A percentile compares a stretch with the other conserved stretches of the same genome.
These are phyloP conservation scores for Buteo buteo DNA, from an alignment of 2,113 vertebrate genomes.

Conservation along the genomic window DNA sequence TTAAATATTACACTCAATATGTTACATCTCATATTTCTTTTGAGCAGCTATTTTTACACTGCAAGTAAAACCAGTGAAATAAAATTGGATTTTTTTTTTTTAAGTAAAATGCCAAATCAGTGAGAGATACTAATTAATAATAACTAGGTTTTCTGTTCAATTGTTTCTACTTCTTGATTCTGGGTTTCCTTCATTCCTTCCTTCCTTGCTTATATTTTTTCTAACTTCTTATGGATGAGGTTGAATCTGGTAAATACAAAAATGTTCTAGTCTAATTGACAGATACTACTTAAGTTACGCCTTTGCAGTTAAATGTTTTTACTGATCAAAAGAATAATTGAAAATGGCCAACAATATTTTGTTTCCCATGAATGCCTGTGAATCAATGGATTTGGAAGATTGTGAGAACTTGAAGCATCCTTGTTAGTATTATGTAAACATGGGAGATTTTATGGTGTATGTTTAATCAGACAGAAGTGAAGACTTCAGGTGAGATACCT, in stretches of 20 bases:
- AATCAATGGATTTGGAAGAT: neutral
- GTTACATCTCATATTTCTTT: neutral
- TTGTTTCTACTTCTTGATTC: neutral
- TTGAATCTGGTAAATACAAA: neutral
- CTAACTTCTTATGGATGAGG: neutral
- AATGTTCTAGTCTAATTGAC: neutral
- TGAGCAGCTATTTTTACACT: neutral
- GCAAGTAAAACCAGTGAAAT: neutral
- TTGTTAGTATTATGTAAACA: neutral
- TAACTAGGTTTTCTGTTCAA: neutral
- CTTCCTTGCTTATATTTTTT: neutral
- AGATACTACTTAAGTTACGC: neutral
- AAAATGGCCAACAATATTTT: neutral
- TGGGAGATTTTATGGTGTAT: neutral
- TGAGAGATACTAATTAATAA: neutral
- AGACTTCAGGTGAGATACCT: neutral
- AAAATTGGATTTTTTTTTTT: neutral
- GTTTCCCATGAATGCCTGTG: neutral
- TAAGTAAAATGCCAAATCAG: neutral
- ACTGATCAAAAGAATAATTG: neutral
- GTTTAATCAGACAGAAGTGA: neutral
- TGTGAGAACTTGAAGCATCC: neutral
- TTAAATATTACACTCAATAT: neutral
- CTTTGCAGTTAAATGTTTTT: neutral
- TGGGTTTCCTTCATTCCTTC: neutral